Evolutionary conservation across 2,888 invertebrate genomes (phyloP).

Genomic region (Zygogramma bicolorata): DNA sequence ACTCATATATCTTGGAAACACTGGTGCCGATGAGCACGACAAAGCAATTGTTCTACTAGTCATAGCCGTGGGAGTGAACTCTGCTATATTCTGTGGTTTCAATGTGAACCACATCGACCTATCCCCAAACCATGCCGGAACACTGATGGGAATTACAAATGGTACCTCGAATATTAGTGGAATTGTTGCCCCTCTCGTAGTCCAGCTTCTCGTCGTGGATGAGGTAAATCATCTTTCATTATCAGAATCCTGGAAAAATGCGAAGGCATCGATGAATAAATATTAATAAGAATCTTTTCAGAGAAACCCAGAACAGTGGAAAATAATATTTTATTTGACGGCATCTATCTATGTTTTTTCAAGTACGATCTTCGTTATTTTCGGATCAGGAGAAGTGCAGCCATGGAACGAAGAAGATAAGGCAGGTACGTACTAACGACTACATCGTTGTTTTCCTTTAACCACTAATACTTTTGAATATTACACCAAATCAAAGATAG

Average conservation of each 20-base stretch:
- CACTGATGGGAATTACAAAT: slow-evolving; percentile 88
- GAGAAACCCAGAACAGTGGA: slow-evolving; percentile 77
- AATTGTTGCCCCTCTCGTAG: slow-evolving; percentile 81
- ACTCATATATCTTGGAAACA: slow-evolving; percentile 72
- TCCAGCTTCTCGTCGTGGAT: slow-evolving; percentile 77
- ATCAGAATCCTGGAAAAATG: no score
- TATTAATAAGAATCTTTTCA: slow-evolving; percentile 63
- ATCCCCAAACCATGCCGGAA: slow-evolving; percentile 86
- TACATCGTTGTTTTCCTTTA: neutral
- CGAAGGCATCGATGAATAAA: no score
- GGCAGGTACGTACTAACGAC: neutral
- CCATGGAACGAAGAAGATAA: slow-evolving; percentile 38
- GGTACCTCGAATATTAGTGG: slow-evolving; percentile 83
- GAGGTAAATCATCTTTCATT: slow-evolving; percentile 68
- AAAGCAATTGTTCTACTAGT: slow-evolving; percentile 77
- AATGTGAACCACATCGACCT: slow-evolving; percentile 86
- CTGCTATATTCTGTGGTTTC: slow-evolving; percentile 81
- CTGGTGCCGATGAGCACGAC: slow-evolving; percentile 66
- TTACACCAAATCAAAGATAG: no score
- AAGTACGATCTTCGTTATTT: slow-evolving; percentile 34
- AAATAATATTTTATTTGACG: slow-evolving; percentile 78
- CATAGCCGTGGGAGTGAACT: slow-evolving; percentile 80
- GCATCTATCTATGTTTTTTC: slow-evolving; percentile 32
- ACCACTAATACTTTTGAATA: no score
- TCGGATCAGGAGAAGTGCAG: slow-evolving; percentile 42